Conservation (phyloP, 2,797 vertebrate genomes). For the Leptoclinus maculatus region DNA sequence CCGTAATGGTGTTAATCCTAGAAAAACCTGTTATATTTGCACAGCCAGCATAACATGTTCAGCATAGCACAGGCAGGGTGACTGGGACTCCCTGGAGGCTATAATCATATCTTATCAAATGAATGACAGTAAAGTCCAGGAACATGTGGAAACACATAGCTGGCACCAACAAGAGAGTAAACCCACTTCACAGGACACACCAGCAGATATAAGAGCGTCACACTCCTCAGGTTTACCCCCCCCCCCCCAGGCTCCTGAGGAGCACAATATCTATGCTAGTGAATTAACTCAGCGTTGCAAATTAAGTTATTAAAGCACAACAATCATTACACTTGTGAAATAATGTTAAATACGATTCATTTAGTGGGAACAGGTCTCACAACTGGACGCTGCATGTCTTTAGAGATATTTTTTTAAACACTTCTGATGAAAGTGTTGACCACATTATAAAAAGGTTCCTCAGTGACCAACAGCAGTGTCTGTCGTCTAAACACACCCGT, state of each 20-base stretch:
- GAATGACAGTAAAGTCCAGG: conserved; percentile 20
- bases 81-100: conserved; percentile 54
- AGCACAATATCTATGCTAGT: conserved; percentile 8
- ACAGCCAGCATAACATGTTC: conserved; percentile 42
- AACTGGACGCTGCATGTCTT: conserved; percentile 15
- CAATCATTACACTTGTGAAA: background rate
- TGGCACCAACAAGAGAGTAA: conserved; percentile 13
- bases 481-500: conserved; percentile 45
- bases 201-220: conserved; percentile 11
- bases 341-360: background rate
- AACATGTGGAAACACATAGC: conserved; percentile 27
- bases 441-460: conserved; percentile 8
- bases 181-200: conserved; percentile 33
- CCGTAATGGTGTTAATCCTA: conserved; percentile 66
- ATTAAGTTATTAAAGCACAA: background rate
- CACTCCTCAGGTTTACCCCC: conserved; percentile 34
- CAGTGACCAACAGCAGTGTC: conserved; percentile 18
- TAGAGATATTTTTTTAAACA: conserved; percentile 23
- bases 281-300: background rate
- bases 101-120: conserved; percentile 34
- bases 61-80: conserved; percentile 31
- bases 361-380: background rate
- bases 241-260: background rate
- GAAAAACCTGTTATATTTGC: conserved; percentile 56
- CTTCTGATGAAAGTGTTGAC: conserved; percentile 16